phyloP scores from a whole-genome alignment of 1,140 invertebrate species.

The Bombus pyrosoma region DNA sequence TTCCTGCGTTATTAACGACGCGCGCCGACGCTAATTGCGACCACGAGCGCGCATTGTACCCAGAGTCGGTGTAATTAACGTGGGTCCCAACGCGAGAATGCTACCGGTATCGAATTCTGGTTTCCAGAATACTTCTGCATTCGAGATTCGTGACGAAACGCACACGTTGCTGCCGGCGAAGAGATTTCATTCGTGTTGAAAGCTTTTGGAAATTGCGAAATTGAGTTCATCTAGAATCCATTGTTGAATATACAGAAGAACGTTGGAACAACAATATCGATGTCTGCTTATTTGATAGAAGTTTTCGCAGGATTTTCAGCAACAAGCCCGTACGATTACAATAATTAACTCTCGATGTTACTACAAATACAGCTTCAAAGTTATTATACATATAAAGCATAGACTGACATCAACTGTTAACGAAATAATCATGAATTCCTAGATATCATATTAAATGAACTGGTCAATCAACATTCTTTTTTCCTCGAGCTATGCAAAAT shows the following conservation, averaged over 20 bases:
- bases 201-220: neutral
- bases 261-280: too few relatives aligned
- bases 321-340: too few relatives aligned
- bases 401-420: too few relatives aligned
- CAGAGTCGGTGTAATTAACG: conserved; percentile 26
- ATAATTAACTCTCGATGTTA: too few relatives aligned
- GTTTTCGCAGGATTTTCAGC: too few relatives aligned
- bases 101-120: conserved; percentile 1
- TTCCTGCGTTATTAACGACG: conserved; percentile 40
- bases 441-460: too few relatives aligned
- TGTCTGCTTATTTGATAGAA: too few relatives aligned
- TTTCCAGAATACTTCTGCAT: neutral
- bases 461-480: too few relatives aligned
- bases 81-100: neutral
- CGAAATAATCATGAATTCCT: too few relatives aligned
- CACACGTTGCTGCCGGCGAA: neutral
- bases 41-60: conserved; percentile 10
- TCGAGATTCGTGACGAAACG: neutral
- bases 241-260: too few relatives aligned
- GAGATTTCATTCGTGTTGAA: neutral
- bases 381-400: too few relatives aligned
- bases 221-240: neutral
- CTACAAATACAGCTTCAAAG: too few relatives aligned
- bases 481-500: neutral
- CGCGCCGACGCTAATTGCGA: conserved; percentile 32